A percentile compares a stretch with the other conserved stretches of the same genome.
These are phyloP conservation scores for Nemopilema nomurai DNA, from an alignment of 30 jellyfish, hydroid and myxozoan genomes.

Conservation along the genomic window DNA sequence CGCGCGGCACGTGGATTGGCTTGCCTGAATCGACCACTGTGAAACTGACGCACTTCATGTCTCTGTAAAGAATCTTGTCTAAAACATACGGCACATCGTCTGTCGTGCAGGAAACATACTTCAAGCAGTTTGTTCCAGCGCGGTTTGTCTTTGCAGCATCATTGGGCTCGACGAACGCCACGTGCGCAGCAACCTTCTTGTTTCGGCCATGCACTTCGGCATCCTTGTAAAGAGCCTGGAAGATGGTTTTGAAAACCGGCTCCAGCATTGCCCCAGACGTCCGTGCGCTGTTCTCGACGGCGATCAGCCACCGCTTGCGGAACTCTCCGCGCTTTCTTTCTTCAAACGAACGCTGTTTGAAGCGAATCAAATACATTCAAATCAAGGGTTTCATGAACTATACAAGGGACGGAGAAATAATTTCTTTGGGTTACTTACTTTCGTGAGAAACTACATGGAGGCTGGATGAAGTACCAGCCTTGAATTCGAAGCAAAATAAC, in stretches of 20 bases:
- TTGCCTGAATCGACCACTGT: slow-evolving; percentile 87
- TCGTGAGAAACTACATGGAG: no score
- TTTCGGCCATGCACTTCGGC: slow-evolving; percentile 83
- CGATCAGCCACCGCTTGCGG: slow-evolving; percentile 68
- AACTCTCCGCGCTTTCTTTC: slow-evolving; percentile 92
- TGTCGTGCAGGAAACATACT: slow-evolving; percentile 88
- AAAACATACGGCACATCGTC: slow-evolving; percentile 64
- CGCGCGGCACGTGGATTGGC: slow-evolving; percentile 96
- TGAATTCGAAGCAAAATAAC: no score
- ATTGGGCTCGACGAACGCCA: slow-evolving; percentile 82
- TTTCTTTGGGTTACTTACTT: not conserved
- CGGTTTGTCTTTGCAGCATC: slow-evolving; percentile 37
- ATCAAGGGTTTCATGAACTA: not conserved
- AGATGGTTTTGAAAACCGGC: slow-evolving; percentile 78
- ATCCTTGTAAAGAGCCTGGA: slow-evolving; percentile 69
- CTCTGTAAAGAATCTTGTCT: slow-evolving; percentile 76
- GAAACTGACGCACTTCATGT: slow-evolving; percentile 83
- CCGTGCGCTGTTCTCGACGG: slow-evolving; percentile 70
- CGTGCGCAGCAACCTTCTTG: slow-evolving; percentile 74
- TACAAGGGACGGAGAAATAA: not conserved
- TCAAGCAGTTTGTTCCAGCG: slow-evolving; percentile 58
- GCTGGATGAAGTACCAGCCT: no score
- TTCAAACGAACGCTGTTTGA: slow-evolving; percentile 84
- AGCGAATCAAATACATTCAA: not conserved
- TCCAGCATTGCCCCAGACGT: slow-evolving; percentile 87